Percentiles rank a stretch among this genome's conserved stretches.
Evolutionary conservation across 2,797 vertebrate species (phyloP).

Genomic region (Hipposideros larvatus): DNA sequence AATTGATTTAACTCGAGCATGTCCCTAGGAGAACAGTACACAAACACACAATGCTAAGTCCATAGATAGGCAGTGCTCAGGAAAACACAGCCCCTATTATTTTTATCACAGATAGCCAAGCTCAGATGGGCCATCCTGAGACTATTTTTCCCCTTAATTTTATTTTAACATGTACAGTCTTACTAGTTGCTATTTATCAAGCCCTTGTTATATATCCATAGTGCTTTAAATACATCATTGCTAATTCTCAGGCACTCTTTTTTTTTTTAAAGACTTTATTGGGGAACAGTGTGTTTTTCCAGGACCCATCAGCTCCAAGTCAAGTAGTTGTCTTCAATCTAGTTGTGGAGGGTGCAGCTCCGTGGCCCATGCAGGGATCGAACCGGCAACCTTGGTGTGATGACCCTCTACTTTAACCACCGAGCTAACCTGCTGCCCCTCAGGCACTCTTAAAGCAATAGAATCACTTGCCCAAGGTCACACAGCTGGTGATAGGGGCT

Average conservation of each 20-base stretch:
- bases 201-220: background rate
- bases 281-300: too few relatives aligned
- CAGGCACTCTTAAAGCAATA: background rate
- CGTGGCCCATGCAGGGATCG: too few relatives aligned
- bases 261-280: too few relatives aligned
- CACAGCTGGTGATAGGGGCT: background rate
- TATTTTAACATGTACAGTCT: background rate
- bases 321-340: too few relatives aligned
- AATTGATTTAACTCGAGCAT: background rate
- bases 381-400: too few relatives aligned
- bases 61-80: background rate
- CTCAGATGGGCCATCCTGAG: background rate
- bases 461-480: background rate
- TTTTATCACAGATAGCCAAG: background rate
- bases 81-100: background rate
- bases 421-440: too few relatives aligned
- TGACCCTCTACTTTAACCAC: too few relatives aligned
- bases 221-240: background rate
- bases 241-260: background rate
- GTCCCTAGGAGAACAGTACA: background rate
- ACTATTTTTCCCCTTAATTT: background rate
- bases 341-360: too few relatives aligned
- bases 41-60: accelerated
- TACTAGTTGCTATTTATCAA: too few relatives aligned
- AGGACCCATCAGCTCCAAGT: too few relatives aligned